A percentile compares a stretch with the other conserved stretches of the same genome.
phyloP scores from a whole-genome alignment of 2,888 invertebrate species.

The Chymomyza procnemis region DNA sequence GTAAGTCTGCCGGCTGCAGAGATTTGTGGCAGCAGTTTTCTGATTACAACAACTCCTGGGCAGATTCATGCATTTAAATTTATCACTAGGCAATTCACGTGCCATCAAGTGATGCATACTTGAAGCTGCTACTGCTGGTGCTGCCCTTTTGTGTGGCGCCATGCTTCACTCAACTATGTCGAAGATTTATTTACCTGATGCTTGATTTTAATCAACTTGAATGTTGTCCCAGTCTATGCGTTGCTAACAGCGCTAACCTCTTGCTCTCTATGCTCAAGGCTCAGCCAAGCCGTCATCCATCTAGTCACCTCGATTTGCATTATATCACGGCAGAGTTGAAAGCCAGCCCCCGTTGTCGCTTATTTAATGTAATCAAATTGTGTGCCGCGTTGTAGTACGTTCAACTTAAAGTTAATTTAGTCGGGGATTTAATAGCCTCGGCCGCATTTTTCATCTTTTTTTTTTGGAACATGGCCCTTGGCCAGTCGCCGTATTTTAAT shows the following conservation, averaged over 20 bases:
- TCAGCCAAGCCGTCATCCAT: neutral
- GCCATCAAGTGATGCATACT: conserved; percentile 13
- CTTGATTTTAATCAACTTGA: conserved; percentile 72
- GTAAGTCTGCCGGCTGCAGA: conserved; percentile 77
- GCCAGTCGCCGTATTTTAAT: conserved; percentile 10
- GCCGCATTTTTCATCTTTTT: conserved; percentile 69
- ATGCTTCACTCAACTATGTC: conserved; percentile 10
- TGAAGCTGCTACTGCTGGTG: conserved; percentile 8
- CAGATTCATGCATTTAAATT: conserved; percentile 66
- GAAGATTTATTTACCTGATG: conserved; percentile 71
- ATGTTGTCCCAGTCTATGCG: conserved; percentile 33
- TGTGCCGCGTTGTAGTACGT: conserved; percentile 22
- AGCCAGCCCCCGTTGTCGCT: conserved; percentile 19
- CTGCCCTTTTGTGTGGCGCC: conserved; percentile 35
- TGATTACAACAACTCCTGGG: conserved; percentile 27
- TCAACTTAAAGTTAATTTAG: conserved; percentile 73
- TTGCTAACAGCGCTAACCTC: conserved; percentile 6
- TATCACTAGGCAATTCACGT: conserved; percentile 50
- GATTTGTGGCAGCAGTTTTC: conserved; percentile 21
- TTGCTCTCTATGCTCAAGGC: neutral
- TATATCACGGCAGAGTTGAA: conserved; percentile 48
- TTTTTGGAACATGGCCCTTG: neutral
- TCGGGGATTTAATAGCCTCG: conserved; percentile 71
- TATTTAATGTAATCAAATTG: conserved; percentile 68
- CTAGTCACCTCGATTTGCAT: conserved; percentile 38